A percentile compares a stretch with the other conserved stretches of the same genome.
phyloP scores from a whole-genome alignment of 2,888 invertebrate species.

The Coenonympha glycerion region DNA sequence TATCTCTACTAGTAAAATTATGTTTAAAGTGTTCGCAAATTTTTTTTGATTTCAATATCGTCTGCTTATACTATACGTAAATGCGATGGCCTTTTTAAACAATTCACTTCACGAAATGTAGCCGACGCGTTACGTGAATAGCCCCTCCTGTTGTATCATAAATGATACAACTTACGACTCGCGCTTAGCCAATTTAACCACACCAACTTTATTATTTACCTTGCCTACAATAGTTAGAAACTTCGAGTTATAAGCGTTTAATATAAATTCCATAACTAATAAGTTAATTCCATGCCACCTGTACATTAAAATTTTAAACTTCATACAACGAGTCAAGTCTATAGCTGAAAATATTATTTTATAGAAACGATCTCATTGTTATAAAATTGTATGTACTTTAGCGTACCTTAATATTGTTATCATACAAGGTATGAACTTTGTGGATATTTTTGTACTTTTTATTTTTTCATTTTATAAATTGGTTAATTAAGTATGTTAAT shows the following conservation, averaged over 20 bases:
- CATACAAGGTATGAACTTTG: constrained; percentile 73
- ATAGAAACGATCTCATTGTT: constrained; percentile 74
- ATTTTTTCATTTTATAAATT: constrained; percentile 49
- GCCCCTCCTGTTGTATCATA: too few species aligned
- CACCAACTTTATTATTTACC: constrained; percentile 37
- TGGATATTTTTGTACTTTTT: constrained; percentile 45
- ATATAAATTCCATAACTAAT: constrained; percentile 31
- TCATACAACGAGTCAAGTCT: constrained; percentile 63
- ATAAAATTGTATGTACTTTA: constrained; percentile 61
- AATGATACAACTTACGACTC: constrained; percentile 19
- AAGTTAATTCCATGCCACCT: constrained; percentile 14
- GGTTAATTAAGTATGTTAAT: constrained; percentile 41
- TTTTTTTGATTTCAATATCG: too few species aligned
- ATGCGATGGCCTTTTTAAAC: too few species aligned
- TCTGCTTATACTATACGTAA: too few species aligned
- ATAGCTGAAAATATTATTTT: constrained; percentile 47
- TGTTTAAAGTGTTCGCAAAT: too few species aligned
- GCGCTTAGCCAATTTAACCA: constrained; percentile 50
- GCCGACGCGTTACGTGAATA: too few species aligned
- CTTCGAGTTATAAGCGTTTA: constrained; percentile 27
- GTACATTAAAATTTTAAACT: constrained; percentile 23
- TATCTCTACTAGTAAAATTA: too few species aligned
- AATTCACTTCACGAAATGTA: too few species aligned
- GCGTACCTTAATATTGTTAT: constrained; percentile 68
- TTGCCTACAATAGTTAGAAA: constrained; percentile 35